Percentiles rank a stretch among this genome's conserved stretches.
phyloP scores from a whole-genome alignment of 2,797 vertebrate species.

The Squalus acanthias region DNA sequence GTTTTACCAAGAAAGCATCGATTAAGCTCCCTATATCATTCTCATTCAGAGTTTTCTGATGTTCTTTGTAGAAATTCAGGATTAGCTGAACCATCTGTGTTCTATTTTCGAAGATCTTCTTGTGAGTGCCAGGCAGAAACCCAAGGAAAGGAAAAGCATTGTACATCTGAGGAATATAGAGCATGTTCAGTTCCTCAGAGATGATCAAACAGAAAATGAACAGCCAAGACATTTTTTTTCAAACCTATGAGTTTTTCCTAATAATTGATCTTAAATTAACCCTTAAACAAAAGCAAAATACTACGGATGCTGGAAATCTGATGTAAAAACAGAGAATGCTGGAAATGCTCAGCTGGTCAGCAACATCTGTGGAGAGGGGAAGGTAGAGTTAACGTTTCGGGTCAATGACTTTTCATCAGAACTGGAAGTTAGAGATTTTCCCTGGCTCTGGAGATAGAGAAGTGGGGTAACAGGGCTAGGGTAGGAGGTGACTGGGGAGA shows the following conservation, averaged over 20 bases:
- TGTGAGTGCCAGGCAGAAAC: constrained; percentile 26
- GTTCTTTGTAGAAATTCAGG: constrained; percentile 1
- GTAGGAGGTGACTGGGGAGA: no score
- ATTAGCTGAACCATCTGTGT: constrained; percentile 30
- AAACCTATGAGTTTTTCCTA: background rate
- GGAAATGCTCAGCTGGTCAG: background rate
- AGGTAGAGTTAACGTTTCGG: background rate
- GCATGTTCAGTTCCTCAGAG: background rate
- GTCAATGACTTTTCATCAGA: background rate
- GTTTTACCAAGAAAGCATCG: constrained; percentile 56
- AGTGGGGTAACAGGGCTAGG: no score
- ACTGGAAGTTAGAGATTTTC: no score
- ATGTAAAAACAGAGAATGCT: background rate
- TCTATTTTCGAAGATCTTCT: constrained; percentile 36
- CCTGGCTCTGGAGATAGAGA: no score
- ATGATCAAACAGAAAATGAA: background rate
- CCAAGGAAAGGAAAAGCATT: constrained; percentile 35
- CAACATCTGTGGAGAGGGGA: background rate
- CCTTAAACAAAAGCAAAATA: background rate
- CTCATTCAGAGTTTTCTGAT: constrained; percentile 37
- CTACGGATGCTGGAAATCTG: background rate
- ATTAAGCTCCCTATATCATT: constrained; percentile 50
- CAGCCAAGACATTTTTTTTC: background rate
- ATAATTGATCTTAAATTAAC: background rate
- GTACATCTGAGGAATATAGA: constrained; percentile 31